Base-by-base conservation (phyloP, 64 coral and sea anemone genomes). In the Stichodactyla mertensii region DNA sequence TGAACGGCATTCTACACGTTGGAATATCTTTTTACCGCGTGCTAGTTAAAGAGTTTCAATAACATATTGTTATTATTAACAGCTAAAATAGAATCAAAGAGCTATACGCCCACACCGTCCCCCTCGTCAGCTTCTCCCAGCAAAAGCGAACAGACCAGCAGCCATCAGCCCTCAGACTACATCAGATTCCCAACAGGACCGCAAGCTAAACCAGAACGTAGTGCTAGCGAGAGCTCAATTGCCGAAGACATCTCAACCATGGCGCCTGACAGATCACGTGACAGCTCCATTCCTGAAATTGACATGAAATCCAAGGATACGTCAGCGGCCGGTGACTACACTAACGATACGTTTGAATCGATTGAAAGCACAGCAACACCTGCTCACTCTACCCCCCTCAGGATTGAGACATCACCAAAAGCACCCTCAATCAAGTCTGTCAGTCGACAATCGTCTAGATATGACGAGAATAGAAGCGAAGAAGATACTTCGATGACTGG, bases 341-440 rank as follows among this genome's bases (percentile, higher is more conserved):
- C 69, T n/a, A 95, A 95, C 62, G 93, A 95, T 60, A 95, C 93
- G 14, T 95, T 95, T 77, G 93, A 95, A 77, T 95, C 93, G 5
- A 80, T 95, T 24, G 93, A 95, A 28, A 95, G 84, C 57, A 92
- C 90, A 0, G 31, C 62, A 24, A 92, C 90, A 1, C 93, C 90
- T 28, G 28, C 84, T 53, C 93, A 95, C 87, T 95, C 93, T 84
- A 95, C 93, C 57, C 93, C 93, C 18, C 77, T 95, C 55, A 87
- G 90, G 18, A 26, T 31, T 10, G 80, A 69, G 13, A 66, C 79
- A 60, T 61, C 82, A 82, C 70, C 82, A 19, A 90, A 92, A 27
- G 55, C 57, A 6, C 85, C 89, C 66, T 89, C 93, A 7, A 60
- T 74, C 57, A 11, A 85, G 24, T 74, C 69, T 31, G 5, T 74